These are phyloP conservation scores for Scaptomyza pallida DNA, from an alignment of 1,140 invertebrate genomes.

Conservation along the genomic window DNA sequence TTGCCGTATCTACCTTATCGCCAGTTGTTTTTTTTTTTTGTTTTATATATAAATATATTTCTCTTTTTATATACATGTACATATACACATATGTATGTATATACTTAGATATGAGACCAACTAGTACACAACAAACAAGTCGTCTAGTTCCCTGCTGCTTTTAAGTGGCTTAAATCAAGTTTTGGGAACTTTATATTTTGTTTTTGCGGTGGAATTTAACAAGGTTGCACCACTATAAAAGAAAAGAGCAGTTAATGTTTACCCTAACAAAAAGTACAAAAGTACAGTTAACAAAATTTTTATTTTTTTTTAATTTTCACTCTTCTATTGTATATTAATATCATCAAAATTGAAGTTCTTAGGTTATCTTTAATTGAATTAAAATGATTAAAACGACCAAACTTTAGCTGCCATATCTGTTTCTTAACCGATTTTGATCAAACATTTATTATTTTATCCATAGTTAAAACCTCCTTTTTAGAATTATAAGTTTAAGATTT, in stretches of 20 bases:
- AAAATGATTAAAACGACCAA: no score
- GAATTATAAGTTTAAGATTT: no score
- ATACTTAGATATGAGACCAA: conserved; percentile 21
- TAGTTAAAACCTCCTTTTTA: no score
- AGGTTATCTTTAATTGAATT: no score
- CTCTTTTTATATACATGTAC: no score
- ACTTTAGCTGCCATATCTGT: no score
- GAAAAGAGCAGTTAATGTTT: no score
- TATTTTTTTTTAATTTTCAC: neutral
- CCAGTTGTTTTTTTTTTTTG: conserved; percentile 10
- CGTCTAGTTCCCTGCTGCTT: conserved; percentile 6
- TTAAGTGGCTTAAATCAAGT: conserved; percentile 7
- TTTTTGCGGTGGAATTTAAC: neutral
- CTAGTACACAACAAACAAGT: conserved; percentile 7
- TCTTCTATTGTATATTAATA: no score
- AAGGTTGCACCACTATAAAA: neutral
- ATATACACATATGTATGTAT: neutral
- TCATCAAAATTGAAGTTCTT: no score
- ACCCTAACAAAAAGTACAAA: neutral
- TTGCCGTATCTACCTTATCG: conserved; percentile 41
- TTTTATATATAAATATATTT: conserved; percentile 10
- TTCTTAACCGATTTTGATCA: no score
- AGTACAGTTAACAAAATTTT: neutral
- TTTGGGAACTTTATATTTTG: neutral
- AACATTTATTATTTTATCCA: no score